Base-by-base conservation (phyloP, 2,888 invertebrate genomes). In the Drosophila neotestacea region DNA sequence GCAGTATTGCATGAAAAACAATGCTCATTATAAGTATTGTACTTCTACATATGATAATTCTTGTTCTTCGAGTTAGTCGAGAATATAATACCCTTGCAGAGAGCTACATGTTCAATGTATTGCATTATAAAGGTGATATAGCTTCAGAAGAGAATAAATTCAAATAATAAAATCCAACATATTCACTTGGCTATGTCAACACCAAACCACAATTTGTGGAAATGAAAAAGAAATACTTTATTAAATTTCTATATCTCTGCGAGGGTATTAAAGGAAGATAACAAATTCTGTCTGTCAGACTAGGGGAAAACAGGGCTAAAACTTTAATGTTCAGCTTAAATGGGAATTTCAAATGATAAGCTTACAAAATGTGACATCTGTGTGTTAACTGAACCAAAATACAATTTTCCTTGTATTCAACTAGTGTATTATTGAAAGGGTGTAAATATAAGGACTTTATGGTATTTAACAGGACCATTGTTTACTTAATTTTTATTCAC, bases 11-110 rank as follows among this genome's bases (percentile, higher is more conserved):
- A 64, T 61, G 51, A 60, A 65, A 77, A 72, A 85, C 69, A 76
- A 83, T 72, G 82, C 69, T 81, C 85, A 87, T 71, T 58, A 72
- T 63, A 68, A 27, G 58, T 46, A 39, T 32, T 48, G 22, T 30
- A 48, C 16, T 30, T 22, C 13, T 41, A 32, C 39, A 56, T 38
- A 38, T 46, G 36, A 10, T 36, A 47, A 58, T 58, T 28, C 32
- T 27, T 16, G 9, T 7, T 4, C 4, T 16, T 5, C n/a, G 16
- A 32, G 27, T 10, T 27, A 10, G 4, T 9, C 34, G 44, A 44
- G 46, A 36, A 52, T 30, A 30, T 28, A 51, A 60, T 42, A 41
- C 59, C 9, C 32, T 32, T 39, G 2, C 4, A 30, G 4, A 32
- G 13, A 30, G 22, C 16, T 16, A 22, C 22, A 22, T 22, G 22